phyloP scores from a whole-genome alignment of 2,113 vertebrate genomes.

The Calidris pugnax region DNA sequence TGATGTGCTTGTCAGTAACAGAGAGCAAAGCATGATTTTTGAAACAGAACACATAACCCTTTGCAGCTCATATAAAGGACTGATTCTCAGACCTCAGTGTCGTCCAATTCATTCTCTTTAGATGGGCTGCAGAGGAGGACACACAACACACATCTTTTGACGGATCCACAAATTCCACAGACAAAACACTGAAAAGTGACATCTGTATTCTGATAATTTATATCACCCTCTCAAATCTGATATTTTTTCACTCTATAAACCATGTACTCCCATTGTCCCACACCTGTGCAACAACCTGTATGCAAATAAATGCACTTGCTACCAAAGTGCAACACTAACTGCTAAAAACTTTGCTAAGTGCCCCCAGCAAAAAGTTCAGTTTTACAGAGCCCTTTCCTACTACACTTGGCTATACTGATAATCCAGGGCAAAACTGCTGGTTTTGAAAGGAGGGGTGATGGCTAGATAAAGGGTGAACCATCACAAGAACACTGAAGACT shows the following conservation, averaged over 20 bases:
- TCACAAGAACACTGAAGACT: background rate
- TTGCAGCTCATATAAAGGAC: background rate
- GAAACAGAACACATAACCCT: background rate
- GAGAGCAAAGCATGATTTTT: background rate
- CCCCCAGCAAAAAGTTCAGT: background rate
- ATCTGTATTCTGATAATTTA: background rate
- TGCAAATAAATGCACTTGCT: background rate
- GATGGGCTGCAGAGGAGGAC: background rate
- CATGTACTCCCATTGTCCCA: rapidly evolving
- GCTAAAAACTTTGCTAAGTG: background rate
- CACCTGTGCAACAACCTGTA: rapidly evolving
- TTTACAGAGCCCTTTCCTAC: background rate
- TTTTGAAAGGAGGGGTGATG: background rate
- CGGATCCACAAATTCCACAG: background rate
- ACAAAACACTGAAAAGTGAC: background rate
- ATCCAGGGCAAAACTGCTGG: background rate
- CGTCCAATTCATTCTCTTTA: background rate
- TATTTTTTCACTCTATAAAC: background rate
- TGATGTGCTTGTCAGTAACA: background rate
- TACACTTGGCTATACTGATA: background rate
- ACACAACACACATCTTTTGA: background rate
- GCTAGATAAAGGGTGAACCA: background rate
- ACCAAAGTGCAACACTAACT: background rate
- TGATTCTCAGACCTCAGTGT: background rate
- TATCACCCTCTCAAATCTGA: background rate